Base-by-base conservation (phyloP, 1,140 invertebrate genomes). In the Eciton burchellii region DNA sequence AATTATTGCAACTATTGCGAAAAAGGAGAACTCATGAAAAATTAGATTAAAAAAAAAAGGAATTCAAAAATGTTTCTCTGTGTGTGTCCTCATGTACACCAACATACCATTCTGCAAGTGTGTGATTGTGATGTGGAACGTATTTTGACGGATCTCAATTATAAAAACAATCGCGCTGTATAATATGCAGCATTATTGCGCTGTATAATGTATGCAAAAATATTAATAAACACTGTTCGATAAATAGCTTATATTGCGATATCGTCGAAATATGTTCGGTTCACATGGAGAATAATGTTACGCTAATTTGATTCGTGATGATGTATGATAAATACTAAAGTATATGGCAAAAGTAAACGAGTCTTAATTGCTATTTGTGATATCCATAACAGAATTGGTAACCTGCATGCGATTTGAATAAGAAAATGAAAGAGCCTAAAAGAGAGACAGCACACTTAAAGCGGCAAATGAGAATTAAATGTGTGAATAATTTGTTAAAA, bases 101-200 rank as follows among this genome's bases (percentile, higher is more conserved):
- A 94, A 94, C 93, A 94, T 94, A 94, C 93, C 93, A 94, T 94
- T 94, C 92, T 93, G 93, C 92, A 93, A 92, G 92, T 93, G 93
- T 93, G 86, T 91, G 87, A 89, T 79, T 91, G 88, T 89, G 82
- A 71, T 84, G 85, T 88, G 70, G 84, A 92, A 92, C 91, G 91
- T 90, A 92, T 92, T 92, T 93, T 90, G 91, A 91, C 79, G 76
- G 82, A 62, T 74, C 24, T 84, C 26, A 35, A 60, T 62, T 11
- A 24, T n/a, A 47, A 8, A 29, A 26, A 65, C 60, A n/a, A 12
- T 16, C 2, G 65, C 19, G n/a, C n/a, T n/a, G n/a, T n/a, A n/a
- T n/a, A n/a, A n/a, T n/a, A n/a, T n/a, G n/a, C n/a, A n/a, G n/a
- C n/a, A 56, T 77, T 6, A 24, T 47, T 84, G 12, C 11, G 12